These are phyloP conservation scores for Tursiops truncatus DNA, from an alignment of 2,113 vertebrate species.

Conservation along the genomic window DNA sequence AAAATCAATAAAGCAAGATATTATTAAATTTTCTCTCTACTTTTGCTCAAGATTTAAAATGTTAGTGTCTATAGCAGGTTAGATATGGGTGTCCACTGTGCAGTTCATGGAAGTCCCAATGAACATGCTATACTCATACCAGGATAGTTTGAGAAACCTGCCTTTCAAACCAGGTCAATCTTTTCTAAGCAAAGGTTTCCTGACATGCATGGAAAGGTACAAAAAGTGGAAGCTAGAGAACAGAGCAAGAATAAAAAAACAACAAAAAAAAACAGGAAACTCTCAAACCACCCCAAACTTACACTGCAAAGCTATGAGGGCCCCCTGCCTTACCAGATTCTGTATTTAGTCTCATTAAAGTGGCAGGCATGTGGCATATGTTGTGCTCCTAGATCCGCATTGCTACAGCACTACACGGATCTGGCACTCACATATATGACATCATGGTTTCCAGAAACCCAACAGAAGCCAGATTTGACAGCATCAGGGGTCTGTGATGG, in stretches of 20 bases:
- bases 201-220: not conserved
- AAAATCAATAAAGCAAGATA: conserved; percentile 43
- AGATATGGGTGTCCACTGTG: not conserved
- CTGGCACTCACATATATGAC: not conserved
- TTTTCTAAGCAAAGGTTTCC: conserved; percentile 39
- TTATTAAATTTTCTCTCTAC: not conserved
- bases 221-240: not conserved
- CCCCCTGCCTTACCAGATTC: not conserved
- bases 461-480: conserved; percentile 49
- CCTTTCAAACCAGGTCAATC: not conserved
- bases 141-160: conserved; percentile 2
- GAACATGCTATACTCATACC: not conserved
- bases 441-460: conserved; percentile 41
- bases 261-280: not conserved
- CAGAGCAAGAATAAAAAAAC: not conserved
- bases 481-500: not conserved
- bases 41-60: conserved; percentile 39
- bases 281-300: conserved; percentile 13
- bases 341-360: conserved; percentile 44
- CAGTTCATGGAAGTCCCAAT: not conserved
- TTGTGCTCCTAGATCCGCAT: not conserved
- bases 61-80: conserved; percentile 1
- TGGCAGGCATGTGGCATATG: not conserved
- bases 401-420: not conserved
- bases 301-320: not conserved